Base-by-base conservation (phyloP, 2,888 invertebrate genomes). In the Pogonocherus hispidulus region DNA sequence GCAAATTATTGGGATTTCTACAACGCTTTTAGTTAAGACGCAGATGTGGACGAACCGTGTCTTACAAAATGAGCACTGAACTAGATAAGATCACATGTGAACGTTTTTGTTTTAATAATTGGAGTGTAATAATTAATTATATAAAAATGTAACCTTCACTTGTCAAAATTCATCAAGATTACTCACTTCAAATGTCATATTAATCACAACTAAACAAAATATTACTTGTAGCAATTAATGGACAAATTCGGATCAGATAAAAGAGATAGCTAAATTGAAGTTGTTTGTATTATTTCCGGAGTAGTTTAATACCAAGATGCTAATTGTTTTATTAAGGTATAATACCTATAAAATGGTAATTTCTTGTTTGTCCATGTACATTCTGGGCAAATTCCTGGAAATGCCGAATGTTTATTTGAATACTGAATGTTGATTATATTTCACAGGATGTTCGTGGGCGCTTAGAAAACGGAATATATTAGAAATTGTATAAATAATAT, bases 101-200 rank as follows among this genome's bases (percentile, higher is more conserved):
- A 32, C 35, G 59, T 47, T 47, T 57, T 59, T 60, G 37, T 59
- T 49, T 59, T 62, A 62, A 41, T 55, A 55, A 62, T 62, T 51
- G 62, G 22, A 51, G 37, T 19, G 37, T 41, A 37, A 62, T 62
- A 62, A 62, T 51, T 62, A 62, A 62, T 62, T 62, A 51, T 35
- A 20, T 35, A 51, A 62, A 62, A 62, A 62, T 51, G 35, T 37
- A 14, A 37, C 62, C 62, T 62, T 62, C 62, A 9, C 18, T 8
- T 62, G 62, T 62, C 62, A 14, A 37, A 35, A 51, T 62, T 51
- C 62, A 62, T 62, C 62, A 51, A 62, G 62, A 62, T 62, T 51
- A 51, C 35, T 51, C 62, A 62, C 62, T 62, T 49, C n/a, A 19
- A 35, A 51, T 62, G 62, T 62, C 62, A 49, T 51, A 62, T 62